Evolutionary conservation across 2,888 invertebrate genomes (phyloP).

Genomic region (Metallyticus violacea): DNA sequence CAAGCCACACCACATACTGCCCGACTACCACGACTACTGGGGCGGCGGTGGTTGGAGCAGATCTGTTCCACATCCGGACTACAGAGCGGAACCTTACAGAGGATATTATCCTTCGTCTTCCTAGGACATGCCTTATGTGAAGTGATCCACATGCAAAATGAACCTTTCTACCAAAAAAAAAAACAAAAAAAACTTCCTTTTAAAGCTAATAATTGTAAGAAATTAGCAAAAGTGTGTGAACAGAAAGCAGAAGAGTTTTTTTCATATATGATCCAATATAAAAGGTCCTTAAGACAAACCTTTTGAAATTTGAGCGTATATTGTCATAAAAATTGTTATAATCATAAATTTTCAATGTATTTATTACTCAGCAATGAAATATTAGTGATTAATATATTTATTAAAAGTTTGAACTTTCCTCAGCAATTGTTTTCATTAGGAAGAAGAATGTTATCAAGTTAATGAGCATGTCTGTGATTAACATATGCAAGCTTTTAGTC

Average conservation of each 20-base stretch:
- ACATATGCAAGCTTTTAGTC: too few species aligned
- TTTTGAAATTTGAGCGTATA: too few species aligned
- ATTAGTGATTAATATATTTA: too few species aligned
- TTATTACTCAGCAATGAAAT: too few species aligned
- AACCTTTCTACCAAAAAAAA: not conserved
- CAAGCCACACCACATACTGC: constrained; percentile 44
- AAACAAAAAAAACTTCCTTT: too few species aligned
- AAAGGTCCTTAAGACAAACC: not conserved
- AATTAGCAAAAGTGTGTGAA: not conserved
- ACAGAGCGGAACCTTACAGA: not conserved
- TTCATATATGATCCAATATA: not conserved
- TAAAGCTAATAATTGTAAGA: not conserved
- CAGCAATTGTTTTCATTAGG: too few species aligned
- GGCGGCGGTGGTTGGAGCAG: constrained; percentile 34
- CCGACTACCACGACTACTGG: constrained; percentile 43
- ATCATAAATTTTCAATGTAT: too few species aligned
- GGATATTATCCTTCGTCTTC: constrained; percentile 2
- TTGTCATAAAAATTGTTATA: too few species aligned
- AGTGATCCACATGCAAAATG: not conserved
- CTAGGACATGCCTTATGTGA: not conserved
- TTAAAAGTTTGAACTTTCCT: too few species aligned
- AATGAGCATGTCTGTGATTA: too few species aligned
- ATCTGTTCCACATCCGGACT: constrained; percentile 30
- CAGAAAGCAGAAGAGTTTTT: not conserved
- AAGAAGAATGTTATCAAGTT: too few species aligned